Evolutionary conservation across 2,888 invertebrate species (phyloP), one percentile per base, ranked within the genome.

Genomic region (Drosophila paucipuncta): DNA sequence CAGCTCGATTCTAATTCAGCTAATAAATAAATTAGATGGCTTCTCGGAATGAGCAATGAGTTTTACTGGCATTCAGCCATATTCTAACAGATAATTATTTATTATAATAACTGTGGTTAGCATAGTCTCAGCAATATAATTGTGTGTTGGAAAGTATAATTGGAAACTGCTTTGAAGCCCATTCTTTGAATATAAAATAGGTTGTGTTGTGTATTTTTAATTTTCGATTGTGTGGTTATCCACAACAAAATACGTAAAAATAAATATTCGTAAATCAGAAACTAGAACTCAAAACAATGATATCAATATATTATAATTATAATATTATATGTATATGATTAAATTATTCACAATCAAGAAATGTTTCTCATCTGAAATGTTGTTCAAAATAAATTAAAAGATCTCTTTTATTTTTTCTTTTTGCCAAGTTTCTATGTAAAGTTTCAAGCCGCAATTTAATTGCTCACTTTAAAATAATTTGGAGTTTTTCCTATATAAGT

Each of bases 11-110:
- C 35, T 33, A 33, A 47, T 30, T 25, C 10, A 57, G 50, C 18
- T 13, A 31, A 37, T 54, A 68, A 43, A 76, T 68, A 76, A 69
- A 72, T 72, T 63, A 63, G 28, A 7, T 53, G 30, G 13, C n/a
- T 65, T 57, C n/a, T 1, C 9, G 22, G 22, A 43, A 16, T 31
- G 22, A 16, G 3, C 13, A 41, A 35, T 43, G 52, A 13, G 33
- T 4, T 4, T 1, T 0, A 2, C 47, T 25, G 2, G 1, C 47
- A 47, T 25, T 25, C 9, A 47, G 25, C 25, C 4, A 2, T 25
- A 2, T 16, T 47, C 47, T 9, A 9, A 47, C 25, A 9, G 2
- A 25, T 4, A 9, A 16, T 4, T 16, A 25, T 9, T 2, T 47
- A 4, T 41, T 10, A 5, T 41, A 41, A 41, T 41, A 41, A 41